phyloP scores from a whole-genome alignment of 2,888 invertebrate genomes.

The Oxyteleia sp. region DNA sequence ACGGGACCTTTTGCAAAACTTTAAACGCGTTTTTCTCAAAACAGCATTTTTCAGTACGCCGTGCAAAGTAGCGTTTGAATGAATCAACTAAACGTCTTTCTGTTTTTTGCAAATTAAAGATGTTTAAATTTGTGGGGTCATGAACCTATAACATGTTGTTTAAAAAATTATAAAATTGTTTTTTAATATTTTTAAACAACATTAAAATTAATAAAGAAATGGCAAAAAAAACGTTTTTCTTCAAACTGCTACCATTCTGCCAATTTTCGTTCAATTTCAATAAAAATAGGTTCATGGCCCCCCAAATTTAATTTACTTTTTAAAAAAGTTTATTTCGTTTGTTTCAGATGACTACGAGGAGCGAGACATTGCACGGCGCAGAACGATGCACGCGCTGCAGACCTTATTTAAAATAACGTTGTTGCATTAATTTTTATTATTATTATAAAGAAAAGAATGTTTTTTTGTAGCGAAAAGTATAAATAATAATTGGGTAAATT shows the following conservation, averaged over 20 bases:
- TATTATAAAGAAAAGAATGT: slow-evolving; percentile 5
- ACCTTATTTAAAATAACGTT: not conserved
- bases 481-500: slow-evolving; percentile 10
- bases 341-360: slow-evolving; percentile 17
- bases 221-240: not conserved
- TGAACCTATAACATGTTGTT: not conserved
- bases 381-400: slow-evolving; percentile 5
- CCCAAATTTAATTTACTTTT: not conserved
- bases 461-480: slow-evolving; percentile 5
- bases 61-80: too few relatives aligned
- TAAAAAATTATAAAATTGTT: too few relatives aligned
- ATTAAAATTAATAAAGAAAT: not conserved
- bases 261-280: not conserved
- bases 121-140: not conserved
- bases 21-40: too few relatives aligned
- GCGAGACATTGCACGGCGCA: slow-evolving; percentile 6
- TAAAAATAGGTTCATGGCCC: slow-evolving; percentile 2
- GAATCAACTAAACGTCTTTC: too few relatives aligned
- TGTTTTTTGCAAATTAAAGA: too few relatives aligned
- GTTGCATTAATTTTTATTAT: slow-evolving; percentile 1
- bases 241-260: not conserved
- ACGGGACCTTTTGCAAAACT: too few relatives aligned
- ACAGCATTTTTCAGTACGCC: too few relatives aligned
- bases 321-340: slow-evolving; percentile 13
- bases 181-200: not conserved